Conservation (phyloP, 2,888 invertebrate species). For the Nephrotoma guestfalica region DNA sequence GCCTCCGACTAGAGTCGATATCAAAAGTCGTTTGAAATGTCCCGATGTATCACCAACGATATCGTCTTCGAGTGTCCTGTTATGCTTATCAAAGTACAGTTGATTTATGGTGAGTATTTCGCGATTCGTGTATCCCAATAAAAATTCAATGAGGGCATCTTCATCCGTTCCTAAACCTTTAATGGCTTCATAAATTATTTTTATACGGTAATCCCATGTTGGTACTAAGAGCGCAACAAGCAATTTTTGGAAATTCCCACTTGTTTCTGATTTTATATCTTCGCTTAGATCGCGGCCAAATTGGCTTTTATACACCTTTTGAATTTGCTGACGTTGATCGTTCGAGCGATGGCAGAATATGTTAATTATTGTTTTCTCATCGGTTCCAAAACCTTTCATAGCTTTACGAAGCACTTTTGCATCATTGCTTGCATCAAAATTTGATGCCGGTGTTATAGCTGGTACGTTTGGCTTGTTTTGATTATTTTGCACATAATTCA, state of each 20-base stretch:
- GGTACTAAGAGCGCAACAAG: constrained; percentile 75
- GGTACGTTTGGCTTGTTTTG: constrained; percentile 28
- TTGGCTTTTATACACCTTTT: constrained; percentile 18
- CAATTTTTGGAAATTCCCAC: constrained; percentile 75
- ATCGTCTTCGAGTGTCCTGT: constrained; percentile 53
- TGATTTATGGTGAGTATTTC: constrained; percentile 67
- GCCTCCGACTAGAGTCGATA: constrained; percentile 62
- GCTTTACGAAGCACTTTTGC: constrained; percentile 71
- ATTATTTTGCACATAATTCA: not conserved
- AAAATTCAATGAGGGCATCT: constrained; percentile 76
- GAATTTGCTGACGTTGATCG: constrained; percentile 54
- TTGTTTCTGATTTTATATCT: constrained; percentile 76
- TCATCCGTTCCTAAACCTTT: constrained; percentile 73
- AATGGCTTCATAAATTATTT: constrained; percentile 70
- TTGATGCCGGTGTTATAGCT: constrained; percentile 59
- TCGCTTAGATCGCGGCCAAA: constrained; percentile 54
- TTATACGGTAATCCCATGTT: constrained; percentile 68
- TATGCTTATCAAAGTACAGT: constrained; percentile 53
- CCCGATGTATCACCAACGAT: constrained; percentile 81
- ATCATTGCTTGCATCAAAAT: constrained; percentile 65
- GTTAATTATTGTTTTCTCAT: constrained; percentile 77
- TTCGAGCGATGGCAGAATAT: constrained; percentile 72
- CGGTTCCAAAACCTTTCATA: constrained; percentile 82
- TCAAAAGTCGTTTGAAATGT: constrained; percentile 65
- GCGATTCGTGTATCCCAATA: constrained; percentile 74